These are phyloP conservation scores for Heliconius hortense DNA, from an alignment of 2,888 invertebrate species.

Conservation along the genomic window DNA sequence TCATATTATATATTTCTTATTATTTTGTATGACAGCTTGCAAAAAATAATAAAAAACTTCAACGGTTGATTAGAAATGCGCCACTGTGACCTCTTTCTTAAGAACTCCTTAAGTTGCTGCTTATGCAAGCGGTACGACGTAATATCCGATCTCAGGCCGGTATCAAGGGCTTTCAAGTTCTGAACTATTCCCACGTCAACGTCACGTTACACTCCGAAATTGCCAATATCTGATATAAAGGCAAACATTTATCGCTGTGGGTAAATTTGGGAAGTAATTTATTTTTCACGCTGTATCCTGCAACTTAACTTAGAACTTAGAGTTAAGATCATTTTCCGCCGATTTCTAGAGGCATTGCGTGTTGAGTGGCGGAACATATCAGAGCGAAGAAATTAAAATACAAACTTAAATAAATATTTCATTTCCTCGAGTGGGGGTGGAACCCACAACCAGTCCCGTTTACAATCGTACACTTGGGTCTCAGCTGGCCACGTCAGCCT, in stretches of 20 bases:
- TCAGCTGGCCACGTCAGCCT: no score
- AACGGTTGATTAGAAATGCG: slow-evolving; percentile 42
- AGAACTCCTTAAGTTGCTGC: slow-evolving; percentile 44
- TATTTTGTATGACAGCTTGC: not conserved
- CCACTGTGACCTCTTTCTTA: slow-evolving; percentile 44
- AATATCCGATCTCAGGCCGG: slow-evolving; percentile 42
- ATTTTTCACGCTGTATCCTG: no score
- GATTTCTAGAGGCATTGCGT: no score
- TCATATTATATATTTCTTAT: not conserved
- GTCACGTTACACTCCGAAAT: slow-evolving; percentile 36
- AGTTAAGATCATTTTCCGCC: no score
- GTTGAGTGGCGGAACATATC: no score
- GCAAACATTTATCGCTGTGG: slow-evolving; percentile 14
- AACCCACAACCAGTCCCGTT: no score
- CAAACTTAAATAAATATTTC: no score
- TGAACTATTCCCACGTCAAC: slow-evolving; percentile 41
- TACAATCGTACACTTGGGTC: no score
- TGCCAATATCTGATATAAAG: slow-evolving; percentile 26
- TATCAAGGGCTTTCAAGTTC: slow-evolving; percentile 38
- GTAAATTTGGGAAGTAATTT: not conserved
- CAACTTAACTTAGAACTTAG: no score
- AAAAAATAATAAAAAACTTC: slow-evolving; percentile 26
- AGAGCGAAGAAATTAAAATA: no score
- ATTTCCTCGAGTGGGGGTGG: no score
- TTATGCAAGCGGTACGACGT: slow-evolving; percentile 43